Percentiles rank a stretch among this genome's conserved stretches.
Conservation (phyloP, 2,888 invertebrate species). For the Gibbula magus region DNA sequence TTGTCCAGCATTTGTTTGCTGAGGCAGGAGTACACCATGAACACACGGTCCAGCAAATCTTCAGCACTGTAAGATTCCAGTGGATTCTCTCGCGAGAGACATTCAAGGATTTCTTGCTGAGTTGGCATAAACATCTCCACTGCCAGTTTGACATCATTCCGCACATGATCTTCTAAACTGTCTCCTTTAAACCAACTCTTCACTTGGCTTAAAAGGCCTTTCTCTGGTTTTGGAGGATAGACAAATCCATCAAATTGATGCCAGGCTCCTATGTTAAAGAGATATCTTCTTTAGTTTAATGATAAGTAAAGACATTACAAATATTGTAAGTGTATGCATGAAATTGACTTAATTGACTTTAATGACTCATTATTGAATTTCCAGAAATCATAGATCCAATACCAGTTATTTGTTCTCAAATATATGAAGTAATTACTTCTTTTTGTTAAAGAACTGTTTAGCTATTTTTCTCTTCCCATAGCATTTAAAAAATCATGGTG, state of each 20-base stretch:
- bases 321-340: too few relatives aligned
- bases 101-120: not conserved
- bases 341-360: too few relatives aligned
- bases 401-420: too few relatives aligned
- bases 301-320: too few relatives aligned
- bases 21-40: constrained; percentile 17
- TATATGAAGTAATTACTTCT: too few relatives aligned
- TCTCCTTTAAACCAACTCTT: not conserved
- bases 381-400: too few relatives aligned
- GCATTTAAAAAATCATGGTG: too few relatives aligned
- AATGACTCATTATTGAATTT: too few relatives aligned
- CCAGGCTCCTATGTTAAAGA: not conserved
- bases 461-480: too few relatives aligned
- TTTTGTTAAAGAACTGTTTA: not conserved
- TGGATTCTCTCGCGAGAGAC: not conserved
- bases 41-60: not conserved
- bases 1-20: constrained; percentile 18
- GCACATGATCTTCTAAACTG: not conserved
- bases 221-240: not conserved
- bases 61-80: not conserved
- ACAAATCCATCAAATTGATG: constrained; percentile 28
- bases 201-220: not conserved
- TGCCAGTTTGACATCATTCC: not conserved
- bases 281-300: too few relatives aligned
- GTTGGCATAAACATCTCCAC: constrained; percentile 16